Conservation (phyloP, 2,797 vertebrate genomes). For the Scleropages formosus region DNA sequence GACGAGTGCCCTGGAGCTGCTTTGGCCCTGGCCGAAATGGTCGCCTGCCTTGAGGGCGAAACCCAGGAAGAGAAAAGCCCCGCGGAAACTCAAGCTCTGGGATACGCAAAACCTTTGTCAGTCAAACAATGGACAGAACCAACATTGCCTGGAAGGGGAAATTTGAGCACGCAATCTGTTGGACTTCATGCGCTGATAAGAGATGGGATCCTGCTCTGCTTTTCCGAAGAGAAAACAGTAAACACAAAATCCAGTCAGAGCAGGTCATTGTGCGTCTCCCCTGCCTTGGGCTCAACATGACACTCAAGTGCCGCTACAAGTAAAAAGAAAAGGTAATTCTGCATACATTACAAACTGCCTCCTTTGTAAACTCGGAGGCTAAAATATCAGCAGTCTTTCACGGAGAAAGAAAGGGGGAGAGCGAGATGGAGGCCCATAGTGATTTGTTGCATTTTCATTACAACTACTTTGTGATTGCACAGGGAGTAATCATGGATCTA, state of each 20-base stretch:
- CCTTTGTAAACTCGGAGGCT: slow-evolving; percentile 66
- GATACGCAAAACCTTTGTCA: slow-evolving; percentile 78
- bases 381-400: slow-evolving; percentile 71
- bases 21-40: slow-evolving; percentile 66
- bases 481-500: slow-evolving; percentile 63
- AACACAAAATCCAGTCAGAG: slow-evolving; percentile 75
- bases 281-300: slow-evolving; percentile 84
- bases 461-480: slow-evolving; percentile 55
- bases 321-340: slow-evolving; percentile 76
- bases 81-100: slow-evolving; percentile 78
- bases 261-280: slow-evolving; percentile 75
- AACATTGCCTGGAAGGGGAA: slow-evolving; percentile 85
- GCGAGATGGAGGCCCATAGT: slow-evolving; percentile 49
- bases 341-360: slow-evolving; percentile 73
- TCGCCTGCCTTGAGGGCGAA: slow-evolving; percentile 71
- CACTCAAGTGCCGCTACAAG: slow-evolving; percentile 81
- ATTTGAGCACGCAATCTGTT: slow-evolving; percentile 87
- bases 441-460: slow-evolving; percentile 68
- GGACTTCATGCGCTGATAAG: slow-evolving; percentile 84
- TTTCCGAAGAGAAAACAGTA: slow-evolving; percentile 61
- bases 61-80: slow-evolving; percentile 72
- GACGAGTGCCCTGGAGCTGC: slow-evolving; percentile 61
- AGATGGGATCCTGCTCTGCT: slow-evolving; percentile 66
- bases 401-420: slow-evolving; percentile 32
- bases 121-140: slow-evolving; percentile 78